Evolutionary conservation across 2,113 vertebrate genomes (phyloP), one percentile per base, ranked within the genome.

Genomic region (Phasianus colchicus): DNA sequence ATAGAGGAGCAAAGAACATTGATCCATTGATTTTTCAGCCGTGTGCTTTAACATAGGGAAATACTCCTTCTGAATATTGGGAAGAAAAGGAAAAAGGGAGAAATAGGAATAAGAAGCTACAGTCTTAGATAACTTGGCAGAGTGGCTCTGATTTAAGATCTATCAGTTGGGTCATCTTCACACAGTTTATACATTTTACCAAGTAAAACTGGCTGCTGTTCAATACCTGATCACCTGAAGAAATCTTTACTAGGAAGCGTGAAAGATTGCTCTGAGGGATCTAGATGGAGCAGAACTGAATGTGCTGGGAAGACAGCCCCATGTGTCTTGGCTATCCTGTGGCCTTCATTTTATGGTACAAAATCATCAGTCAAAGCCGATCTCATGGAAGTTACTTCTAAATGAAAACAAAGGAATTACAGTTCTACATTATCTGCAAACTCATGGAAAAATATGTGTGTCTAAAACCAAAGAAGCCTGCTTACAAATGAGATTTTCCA

Each of bases 131-230:
- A 72, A 0, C 0, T 18, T 76, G 70, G 16, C 48, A 87, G 78
- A 58, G 20, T 9, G 38, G 54, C 58, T 54, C 52, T 54, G 52
- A 73, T 86, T 92, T 89, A 71, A 86, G 67, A 52, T 81, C 73
- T 72, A 48, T 92, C 70, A 24, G 32, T 79, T 1, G 6, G 54
- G 67, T 85, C 47, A 52, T 18, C 38, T 87, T 65, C 73, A 71
- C 29, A 83, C 38, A 83, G 34, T 83, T 94, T 89, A 72, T 47
- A 40, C 13, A n/a, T 38, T 15, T 29, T 32, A 79, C 50, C 36
- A 90, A 61, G 55, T 47, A 85, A 83, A 34, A 57, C 57, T 89
- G 88, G 76, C 88, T 86, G 75, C 74, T 84, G 52, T 80, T 87
- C 40, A 73, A 17, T 24, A 29, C 19, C 40, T 2, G 2, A 66